Evolutionary conservation across 2,113 vertebrate genomes (phyloP), one percentile per base, ranked within the genome.

Genomic region (Forbesichthys agassizii): DNA sequence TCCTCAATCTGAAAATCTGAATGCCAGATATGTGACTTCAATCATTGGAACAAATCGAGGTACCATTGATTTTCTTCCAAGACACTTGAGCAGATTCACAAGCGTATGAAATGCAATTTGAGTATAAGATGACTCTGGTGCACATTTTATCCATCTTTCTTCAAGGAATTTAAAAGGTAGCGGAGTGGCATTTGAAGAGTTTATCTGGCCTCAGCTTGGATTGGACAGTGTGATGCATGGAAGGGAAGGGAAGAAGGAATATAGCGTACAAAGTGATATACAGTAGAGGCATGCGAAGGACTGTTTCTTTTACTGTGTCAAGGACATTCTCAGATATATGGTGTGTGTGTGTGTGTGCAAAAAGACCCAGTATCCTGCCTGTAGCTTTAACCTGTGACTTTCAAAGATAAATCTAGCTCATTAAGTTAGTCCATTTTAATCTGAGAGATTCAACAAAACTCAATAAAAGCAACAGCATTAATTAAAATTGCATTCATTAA

Each of bases 321-420:
- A 93, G 91, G 90, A 84, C 84, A 66, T 59, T 69, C 69, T 74
- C 69, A 75, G 82, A 91, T 92, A 90, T 91, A 91, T 81, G 74
- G 1, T 11, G 20, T 33, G 65, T 4, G 18, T 33, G 12, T 64
- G 58, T 58, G 60, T 48, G 48, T 48, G 58, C 46, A 33, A 71
- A 69, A 33, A 68, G 74, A 49, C 36, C 60, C 65, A 74, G 70
- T 36, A 71, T 74, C 69, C 72, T 6, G 64, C 68, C 73, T 74
- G 57, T 57, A 48, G 55, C 14, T 71, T 58, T 55, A 79, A 82
- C 87, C 87, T 86, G 83, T 82, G 65, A 75, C 86, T 88, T 84
- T 83, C 86, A 80, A 80, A 79, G 89, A 78, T 75, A 81, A 69
- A 73, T 54, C 4, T 14, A n/a, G n/a, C n/a, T 14, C n/a, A 7